Evolutionary conservation across 2,888 invertebrate species (phyloP).

Genomic region (Drosophila falleni): DNA sequence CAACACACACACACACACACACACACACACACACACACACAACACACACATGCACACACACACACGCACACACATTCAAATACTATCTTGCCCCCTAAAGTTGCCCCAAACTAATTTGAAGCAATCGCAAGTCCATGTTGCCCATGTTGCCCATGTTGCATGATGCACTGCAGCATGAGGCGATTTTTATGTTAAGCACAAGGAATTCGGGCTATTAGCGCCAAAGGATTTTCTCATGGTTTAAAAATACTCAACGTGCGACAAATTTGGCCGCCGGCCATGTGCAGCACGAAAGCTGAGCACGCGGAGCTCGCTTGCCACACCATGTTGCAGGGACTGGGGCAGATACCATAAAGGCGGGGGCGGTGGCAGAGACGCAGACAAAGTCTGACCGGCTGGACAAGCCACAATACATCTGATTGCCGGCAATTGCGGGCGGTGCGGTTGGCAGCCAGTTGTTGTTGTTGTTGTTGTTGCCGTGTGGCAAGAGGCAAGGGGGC

Average conservation of each 20-base stretch:
- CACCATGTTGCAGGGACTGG: conserved; percentile 18
- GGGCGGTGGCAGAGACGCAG: conserved; percentile 20
- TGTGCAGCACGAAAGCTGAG: conserved; percentile 78
- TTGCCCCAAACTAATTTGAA: conserved; percentile 60
- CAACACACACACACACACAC: conserved; percentile 14
- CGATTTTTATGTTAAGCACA: conserved; percentile 82
- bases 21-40: conserved; percentile 12
- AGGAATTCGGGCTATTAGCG: conserved; percentile 84
- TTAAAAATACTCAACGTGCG: conserved; percentile 82
- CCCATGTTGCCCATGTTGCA: conserved; percentile 74
- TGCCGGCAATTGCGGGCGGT: conserved; percentile 67
- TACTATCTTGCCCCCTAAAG: neutral
- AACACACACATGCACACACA: conserved; percentile 39
- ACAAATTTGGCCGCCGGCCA: conserved; percentile 79
- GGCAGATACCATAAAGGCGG: conserved; percentile 17
- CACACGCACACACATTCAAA: neutral
- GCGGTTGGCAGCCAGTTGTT: conserved; percentile 60
- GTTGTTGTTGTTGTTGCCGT: conserved; percentile 15
- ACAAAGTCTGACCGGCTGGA: conserved; percentile 50
- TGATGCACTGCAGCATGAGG: conserved; percentile 76
- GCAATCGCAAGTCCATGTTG: conserved; percentile 55
- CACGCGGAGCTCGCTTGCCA: conserved; percentile 63
- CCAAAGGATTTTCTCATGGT: conserved; percentile 85
- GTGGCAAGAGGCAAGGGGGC: neutral
- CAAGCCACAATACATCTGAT: conserved; percentile 71